Conservation (phyloP, 2,113 vertebrate genomes). For the Petrocephalus zakoni region DNA sequence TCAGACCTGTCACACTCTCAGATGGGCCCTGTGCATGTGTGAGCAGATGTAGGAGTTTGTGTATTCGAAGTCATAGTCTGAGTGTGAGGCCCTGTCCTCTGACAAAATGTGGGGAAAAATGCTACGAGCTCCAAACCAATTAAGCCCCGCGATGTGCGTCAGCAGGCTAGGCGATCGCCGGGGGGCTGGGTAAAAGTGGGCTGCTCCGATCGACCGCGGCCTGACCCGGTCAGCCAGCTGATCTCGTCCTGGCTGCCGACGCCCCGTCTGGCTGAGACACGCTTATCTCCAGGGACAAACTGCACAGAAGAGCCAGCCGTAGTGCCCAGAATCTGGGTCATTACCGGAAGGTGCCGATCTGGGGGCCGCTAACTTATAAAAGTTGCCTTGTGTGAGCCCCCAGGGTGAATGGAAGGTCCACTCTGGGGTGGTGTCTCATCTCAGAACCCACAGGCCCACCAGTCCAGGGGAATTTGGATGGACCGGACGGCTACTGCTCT, state of each 20-base stretch:
- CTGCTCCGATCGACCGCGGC: neutral
- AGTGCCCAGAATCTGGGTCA: neutral
- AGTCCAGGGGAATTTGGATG: neutral
- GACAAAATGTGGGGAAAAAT: neutral
- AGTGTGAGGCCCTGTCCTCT: neutral
- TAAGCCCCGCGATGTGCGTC: slow-evolving; percentile 1
- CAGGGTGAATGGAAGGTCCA: neutral
- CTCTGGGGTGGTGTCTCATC: neutral
- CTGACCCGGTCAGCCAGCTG: neutral
- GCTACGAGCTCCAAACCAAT: neutral
- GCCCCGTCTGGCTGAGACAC: neutral
- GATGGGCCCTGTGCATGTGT: neutral
- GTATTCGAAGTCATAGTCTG: neutral
- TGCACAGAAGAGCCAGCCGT: neutral
- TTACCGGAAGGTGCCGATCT: neutral
- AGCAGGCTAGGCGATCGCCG: neutral
- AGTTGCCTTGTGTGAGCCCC: neutral
- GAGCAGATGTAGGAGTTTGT: neutral
- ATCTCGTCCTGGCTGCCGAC: neutral
- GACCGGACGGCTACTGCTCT: neutral
- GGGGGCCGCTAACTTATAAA: neutral
- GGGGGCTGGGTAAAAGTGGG: neutral
- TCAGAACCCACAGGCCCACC: neutral
- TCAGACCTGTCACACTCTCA: neutral
- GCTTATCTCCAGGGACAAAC: neutral